These are phyloP conservation scores for Danio rerio DNA, from an alignment of 2,113 vertebrate genomes.

Conservation along the genomic window GRCz12tu NC_133184.1:41462501-41463000, in stretches of 20 bases:
- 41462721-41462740: background rate
- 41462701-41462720: background rate
- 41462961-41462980: conserved; percentile 37
- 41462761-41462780: background rate
- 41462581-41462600: background rate
- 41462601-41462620: background rate
- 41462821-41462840: background rate
- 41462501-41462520: background rate
- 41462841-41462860: background rate
- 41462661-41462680: background rate
- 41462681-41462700: background rate
- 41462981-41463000: conserved; percentile 43
- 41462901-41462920: conserved; percentile 8
- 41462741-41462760: conserved; percentile 2
- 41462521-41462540: background rate
- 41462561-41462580: background rate
- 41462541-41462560: background rate
- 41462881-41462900: background rate
- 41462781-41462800: background rate
- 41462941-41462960: conserved; percentile 31
- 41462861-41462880: background rate
- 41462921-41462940: conserved; percentile 38
- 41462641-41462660: conserved; percentile 3
- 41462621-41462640: conserved; percentile 1
- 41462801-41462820: background rate